Evolutionary conservation across 2,888 invertebrate genomes (phyloP).

Genomic region (Ophioninae sp.): DNA sequence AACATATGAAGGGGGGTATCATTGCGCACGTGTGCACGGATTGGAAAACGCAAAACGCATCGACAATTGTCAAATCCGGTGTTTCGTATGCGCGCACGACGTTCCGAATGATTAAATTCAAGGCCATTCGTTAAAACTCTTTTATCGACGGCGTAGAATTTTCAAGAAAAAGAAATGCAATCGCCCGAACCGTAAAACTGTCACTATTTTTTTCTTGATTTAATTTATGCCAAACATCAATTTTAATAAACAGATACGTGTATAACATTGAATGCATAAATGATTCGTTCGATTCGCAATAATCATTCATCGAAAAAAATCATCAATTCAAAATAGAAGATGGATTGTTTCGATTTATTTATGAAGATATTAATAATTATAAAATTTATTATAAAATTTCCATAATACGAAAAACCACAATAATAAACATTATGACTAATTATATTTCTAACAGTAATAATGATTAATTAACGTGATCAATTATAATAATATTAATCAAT

Average conservation of each 20-base stretch:
- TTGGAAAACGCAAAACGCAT: background rate
- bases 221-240: background rate
- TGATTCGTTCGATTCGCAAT: background rate
- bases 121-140: background rate
- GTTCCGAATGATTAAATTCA: background rate
- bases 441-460: no score
- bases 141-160: background rate
- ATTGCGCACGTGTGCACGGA: background rate
- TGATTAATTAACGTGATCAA: no score
- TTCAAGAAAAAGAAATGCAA: background rate
- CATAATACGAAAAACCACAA: background rate
- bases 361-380: background rate
- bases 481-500: no score
- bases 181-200: background rate
- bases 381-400: background rate
- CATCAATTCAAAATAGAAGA: no score
- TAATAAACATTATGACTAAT: no score
- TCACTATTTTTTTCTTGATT: background rate
- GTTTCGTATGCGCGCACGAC: background rate
- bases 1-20: constrained; percentile 4
- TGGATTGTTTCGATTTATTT: background rate
- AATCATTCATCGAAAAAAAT: background rate
- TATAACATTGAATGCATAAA: no score
- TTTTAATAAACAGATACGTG: background rate
- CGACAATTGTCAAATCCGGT: background rate